Base-by-base conservation (phyloP, 2,888 invertebrate genomes). In the Anaspis maculata region DNA sequence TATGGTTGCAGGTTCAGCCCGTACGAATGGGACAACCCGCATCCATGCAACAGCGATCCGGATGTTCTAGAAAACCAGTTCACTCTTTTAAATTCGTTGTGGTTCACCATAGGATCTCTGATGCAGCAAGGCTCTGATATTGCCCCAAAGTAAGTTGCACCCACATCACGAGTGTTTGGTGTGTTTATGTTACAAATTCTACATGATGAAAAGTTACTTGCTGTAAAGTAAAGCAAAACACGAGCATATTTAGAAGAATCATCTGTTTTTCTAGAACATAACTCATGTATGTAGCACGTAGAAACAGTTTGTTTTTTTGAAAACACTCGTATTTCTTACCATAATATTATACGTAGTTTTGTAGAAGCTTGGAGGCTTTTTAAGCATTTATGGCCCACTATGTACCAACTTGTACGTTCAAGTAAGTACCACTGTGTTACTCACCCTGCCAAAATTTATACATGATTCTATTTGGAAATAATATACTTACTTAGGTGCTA, bases 41-140 rank as follows among this genome's bases (percentile, higher is more conserved):
- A 83, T 73, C 81, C 82, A 62, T 85, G 83, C 73, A 77, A 83
- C 68, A 81, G 81, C 39, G 86, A 87, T 69, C 82, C 85, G 52
- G 84, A 83, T 64, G 80, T 83, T 59, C 72, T 88, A 67, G 86
- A 89, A 76, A 90, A 91, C 73, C 85, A 84, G 70, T 85, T 90
- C 77, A 86, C 84, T 57, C 75, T 90, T 64, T 76, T 86, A 69
- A 90, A 90, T 76, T 86, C 87, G 66, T 79, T 91, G 67, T 92
- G 92, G 92, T 92, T 92, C 75, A 88, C 88, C 69, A 87, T 90
- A 66, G 85, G 86, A 62, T 85, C 86, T 61, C 78, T 88, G 73
- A 85, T 88, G 83, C 88, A 88, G 76, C 88, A 88, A 74, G 88
- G 88, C 70, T 86, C 84, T 68, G 87, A 88, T 74, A 84, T 89